These are phyloP conservation scores for Leptestheria dahalacensis DNA, from an alignment of 1,140 invertebrate species.

Conservation along the genomic window DNA sequence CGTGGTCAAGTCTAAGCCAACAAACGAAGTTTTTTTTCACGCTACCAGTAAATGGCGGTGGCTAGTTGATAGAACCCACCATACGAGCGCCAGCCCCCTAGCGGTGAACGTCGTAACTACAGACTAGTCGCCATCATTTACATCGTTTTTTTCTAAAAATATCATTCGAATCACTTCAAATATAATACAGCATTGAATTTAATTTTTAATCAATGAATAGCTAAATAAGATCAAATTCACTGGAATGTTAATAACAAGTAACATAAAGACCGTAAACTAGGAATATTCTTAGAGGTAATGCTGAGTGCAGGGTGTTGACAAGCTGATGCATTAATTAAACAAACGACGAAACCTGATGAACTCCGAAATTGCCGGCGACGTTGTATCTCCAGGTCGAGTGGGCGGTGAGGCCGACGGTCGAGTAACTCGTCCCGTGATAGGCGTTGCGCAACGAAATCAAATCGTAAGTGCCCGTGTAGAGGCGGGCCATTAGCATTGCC, in stretches of 20 bases:
- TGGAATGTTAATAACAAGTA: neutral
- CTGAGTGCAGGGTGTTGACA: neutral
- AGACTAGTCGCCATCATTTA: too few relatives aligned
- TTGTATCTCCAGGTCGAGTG: conserved; percentile 62
- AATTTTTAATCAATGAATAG: too few relatives aligned
- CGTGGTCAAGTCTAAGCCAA: too few relatives aligned
- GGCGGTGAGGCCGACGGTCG: conserved; percentile 66
- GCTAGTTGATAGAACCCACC: too few relatives aligned
- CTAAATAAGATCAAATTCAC: too few relatives aligned
- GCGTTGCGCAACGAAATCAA: conserved; percentile 66
- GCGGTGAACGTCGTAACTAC: too few relatives aligned
- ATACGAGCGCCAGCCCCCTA: too few relatives aligned
- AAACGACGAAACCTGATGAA: conserved; percentile 73
- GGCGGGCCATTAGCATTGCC: conserved; percentile 67
- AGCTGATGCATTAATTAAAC: conserved; percentile 12
- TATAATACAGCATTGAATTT: too few relatives aligned
- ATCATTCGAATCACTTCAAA: too few relatives aligned
- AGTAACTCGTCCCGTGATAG: conserved; percentile 80
- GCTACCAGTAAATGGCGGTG: too few relatives aligned
- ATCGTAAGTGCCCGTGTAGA: conserved; percentile 70
- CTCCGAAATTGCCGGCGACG: conserved; percentile 53
- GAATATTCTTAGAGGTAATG: conserved; percentile 9
- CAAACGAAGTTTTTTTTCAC: too few relatives aligned
- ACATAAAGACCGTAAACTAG: conserved; percentile 4
- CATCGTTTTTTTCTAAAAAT: too few relatives aligned